Conservation (phyloP, 2,797 vertebrate species). For the Phaenicophaeus curvirostris region DNA sequence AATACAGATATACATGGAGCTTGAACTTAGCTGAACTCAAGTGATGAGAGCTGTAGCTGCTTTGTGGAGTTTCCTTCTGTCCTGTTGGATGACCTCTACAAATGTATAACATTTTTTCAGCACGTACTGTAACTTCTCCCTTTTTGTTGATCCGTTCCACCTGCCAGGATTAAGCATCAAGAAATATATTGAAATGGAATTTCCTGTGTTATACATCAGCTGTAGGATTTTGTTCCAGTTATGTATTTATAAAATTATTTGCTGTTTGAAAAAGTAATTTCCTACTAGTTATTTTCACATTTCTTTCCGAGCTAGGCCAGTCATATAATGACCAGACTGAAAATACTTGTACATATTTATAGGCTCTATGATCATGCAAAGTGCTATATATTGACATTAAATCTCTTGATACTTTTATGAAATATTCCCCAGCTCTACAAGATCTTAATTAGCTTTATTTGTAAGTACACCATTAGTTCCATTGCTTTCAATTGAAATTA, state of each 20-base stretch:
- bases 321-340: not conserved
- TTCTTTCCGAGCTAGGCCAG: not conserved
- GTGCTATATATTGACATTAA: not conserved
- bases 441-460: constrained; percentile 44
- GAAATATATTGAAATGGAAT: constrained; percentile 56
- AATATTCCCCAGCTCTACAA: not conserved
- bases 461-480: not conserved
- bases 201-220: constrained; percentile 53
- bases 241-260: constrained; percentile 33
- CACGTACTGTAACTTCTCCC: constrained; percentile 3
- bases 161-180: constrained; percentile 56
- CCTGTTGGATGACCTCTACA: not conserved
- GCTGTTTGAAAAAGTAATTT: constrained; percentile 11
- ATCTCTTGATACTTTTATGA: not conserved
- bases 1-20: not conserved
- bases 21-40: constrained; percentile 26
- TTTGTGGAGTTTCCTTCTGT: constrained; percentile 12
- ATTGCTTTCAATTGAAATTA: constrained; percentile 14
- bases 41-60: not conserved
- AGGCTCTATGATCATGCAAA: not conserved
- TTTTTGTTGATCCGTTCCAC: constrained; percentile 59
- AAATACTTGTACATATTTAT: not conserved
- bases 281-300: not conserved
- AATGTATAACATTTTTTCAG: constrained; percentile 27
- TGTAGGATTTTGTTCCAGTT: constrained; percentile 26